Evolutionary conservation across 2,888 invertebrate species (phyloP), one percentile per base, ranked within the genome.

Genomic region (Himalopsyche tibetana): DNA sequence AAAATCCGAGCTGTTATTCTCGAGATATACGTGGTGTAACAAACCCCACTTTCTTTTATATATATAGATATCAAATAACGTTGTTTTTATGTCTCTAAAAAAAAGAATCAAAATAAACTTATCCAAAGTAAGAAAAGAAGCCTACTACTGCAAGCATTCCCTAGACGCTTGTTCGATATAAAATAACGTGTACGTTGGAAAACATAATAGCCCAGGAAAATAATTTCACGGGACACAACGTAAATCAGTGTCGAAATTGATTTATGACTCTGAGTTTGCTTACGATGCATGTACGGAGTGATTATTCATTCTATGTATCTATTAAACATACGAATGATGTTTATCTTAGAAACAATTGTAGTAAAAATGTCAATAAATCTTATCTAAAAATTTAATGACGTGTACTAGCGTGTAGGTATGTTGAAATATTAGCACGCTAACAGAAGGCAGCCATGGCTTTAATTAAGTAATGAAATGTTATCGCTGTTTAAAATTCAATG

Each of bases 191-290:
- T 83, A 80, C 45, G 55, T 40, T 55, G 42, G 82, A 79, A 51
- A 84, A 63, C 82, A 84, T 87, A 84, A 86, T 83, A 84, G 86
- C 80, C 56, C 56, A 42, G 82, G 83, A 86, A 87, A 87, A 87
- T 86, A 84, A 87, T 87, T 87, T 87, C 63, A 86, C 86, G 86
- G 85, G 82, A 87, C 85, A 84, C 85, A 86, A 86, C 84, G 87
- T 86, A 87, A 87, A 87, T 87, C 86, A 84, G 84, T 86, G 87
- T 87, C 84, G 86, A 87, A 87, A 86, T 86, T 84, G 84, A 86
- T 86, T 84, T 86, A 82, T 84, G 55, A 36, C 69, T 36, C n/a
- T 17, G 55, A n/a, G 85, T 69, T 86, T 63, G 63, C 84, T 86
- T 86, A 84, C 84, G 81, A 63, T 63, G 63, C 63, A 63, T 86